Base-by-base conservation (phyloP, 2,888 invertebrate species). In the Ophion ellenae region DNA sequence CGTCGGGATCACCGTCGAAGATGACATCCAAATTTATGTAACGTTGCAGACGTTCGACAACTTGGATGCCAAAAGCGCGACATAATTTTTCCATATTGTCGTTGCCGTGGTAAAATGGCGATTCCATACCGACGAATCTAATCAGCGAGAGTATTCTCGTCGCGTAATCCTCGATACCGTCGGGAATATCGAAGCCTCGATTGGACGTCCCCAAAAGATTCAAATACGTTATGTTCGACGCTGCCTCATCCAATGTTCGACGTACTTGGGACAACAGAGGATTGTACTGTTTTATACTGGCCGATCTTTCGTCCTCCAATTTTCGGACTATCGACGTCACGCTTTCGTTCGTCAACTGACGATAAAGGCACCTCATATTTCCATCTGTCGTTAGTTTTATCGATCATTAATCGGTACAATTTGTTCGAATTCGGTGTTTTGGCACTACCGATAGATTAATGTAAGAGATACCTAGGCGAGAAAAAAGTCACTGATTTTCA, bases 111-210 rank as follows among this genome's bases (percentile, higher is more conserved):
- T 95, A 96, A 91, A 95, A 95, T 57, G 95, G 94, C 0, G 96
- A 95, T 90, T 95, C 95, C 32, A 93, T 92, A 95, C 95, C 95
- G 85, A 96, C 95, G 86, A 95, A 94, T 84, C 95, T 91, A 67
- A 95, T 94, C 7, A 95, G 89, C 87, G 94, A 94, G 11, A 96
- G 91, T 63, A 95, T 94, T 76, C 94, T 94, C 7, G 94, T 94
- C 59, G 96, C 87, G 87, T 93, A 88, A 17, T 91, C 90, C 6
- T 95, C 94, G 40, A 95, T 94, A 53, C 95, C 94, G 7, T 91
- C 90, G 0, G 95, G 92, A 73, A 91, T 94, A 28, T 92, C 90
- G n/a, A 96, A 90, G 82, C 93, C 91, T 74, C 94, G 91, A 89
- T 95, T 95, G 6, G 94, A 95, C 67, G 95, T 94, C 63, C 94